These are phyloP conservation scores for Phylloscopus whistleri DNA, from an alignment of 2,113 vertebrate species.

Conservation along the genomic window DNA sequence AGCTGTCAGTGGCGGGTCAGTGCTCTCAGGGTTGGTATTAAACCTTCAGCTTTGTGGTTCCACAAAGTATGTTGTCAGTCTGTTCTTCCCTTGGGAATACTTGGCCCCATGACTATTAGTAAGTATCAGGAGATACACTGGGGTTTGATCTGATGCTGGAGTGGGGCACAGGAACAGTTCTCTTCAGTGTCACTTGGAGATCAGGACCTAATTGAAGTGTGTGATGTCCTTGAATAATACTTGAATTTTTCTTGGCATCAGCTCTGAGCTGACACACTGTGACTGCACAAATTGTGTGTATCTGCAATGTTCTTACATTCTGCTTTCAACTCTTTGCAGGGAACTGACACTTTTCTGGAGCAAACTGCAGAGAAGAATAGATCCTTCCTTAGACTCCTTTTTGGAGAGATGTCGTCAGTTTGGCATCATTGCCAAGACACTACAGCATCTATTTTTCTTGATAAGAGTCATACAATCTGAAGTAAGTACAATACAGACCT, in stretches of 20 bases:
- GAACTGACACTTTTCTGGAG: constrained; percentile 95
- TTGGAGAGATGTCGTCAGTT: constrained; percentile 96
- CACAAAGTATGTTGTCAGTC: background rate
- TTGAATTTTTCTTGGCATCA: background rate
- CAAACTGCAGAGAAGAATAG: constrained; percentile 92
- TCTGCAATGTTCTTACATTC: background rate
- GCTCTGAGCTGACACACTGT: background rate
- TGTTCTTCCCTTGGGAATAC: background rate
- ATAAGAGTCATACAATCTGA: constrained; percentile 94
- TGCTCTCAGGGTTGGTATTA: background rate
- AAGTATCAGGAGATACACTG: too few relatives aligned
- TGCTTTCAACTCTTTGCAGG: constrained; percentile 70
- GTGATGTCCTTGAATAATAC: background rate
- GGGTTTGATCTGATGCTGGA: background rate
- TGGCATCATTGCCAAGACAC: constrained; percentile 93
- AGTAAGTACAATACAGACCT: constrained; percentile 73
- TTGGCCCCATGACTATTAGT: background rate
- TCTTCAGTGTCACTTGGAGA: background rate
- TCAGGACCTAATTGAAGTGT: background rate
- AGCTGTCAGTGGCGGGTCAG: background rate
- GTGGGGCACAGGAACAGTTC: background rate
- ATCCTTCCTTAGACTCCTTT: constrained; percentile 88
- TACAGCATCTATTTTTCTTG: constrained; percentile 91
- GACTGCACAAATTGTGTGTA: background rate
- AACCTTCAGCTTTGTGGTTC: background rate